phyloP scores from a whole-genome alignment of 2,797 vertebrate species.

The Anguilla anguilla region DNA sequence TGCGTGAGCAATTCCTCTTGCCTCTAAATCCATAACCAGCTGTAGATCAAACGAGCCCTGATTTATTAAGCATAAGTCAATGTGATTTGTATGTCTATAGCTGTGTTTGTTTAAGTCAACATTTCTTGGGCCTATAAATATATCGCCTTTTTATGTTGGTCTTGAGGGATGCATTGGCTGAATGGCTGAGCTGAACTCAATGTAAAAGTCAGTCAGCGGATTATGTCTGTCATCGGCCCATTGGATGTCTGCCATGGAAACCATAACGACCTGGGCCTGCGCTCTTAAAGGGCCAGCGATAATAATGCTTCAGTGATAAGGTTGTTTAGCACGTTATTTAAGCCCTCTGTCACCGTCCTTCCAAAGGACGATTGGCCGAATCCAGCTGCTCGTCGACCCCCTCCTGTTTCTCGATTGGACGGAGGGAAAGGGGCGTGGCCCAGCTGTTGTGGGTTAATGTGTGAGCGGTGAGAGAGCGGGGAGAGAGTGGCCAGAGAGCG shows the following conservation, averaged over 20 bases:
- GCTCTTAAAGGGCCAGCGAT: conserved; percentile 61
- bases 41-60: conserved; percentile 72
- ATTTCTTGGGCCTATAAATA: conserved; percentile 64
- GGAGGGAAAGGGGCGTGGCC: conserved; percentile 89
- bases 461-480: conserved; percentile 76
- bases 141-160: conserved; percentile 61
- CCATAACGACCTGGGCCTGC: conserved; percentile 57
- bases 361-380: conserved; percentile 55
- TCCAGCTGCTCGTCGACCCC: conserved; percentile 78
- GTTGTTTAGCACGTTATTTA: conserved; percentile 47
- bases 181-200: conserved; percentile 58
- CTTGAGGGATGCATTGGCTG: conserved; percentile 43
- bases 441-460: conserved; percentile 96
- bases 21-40: conserved; percentile 71
- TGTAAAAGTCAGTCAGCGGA: conserved; percentile 56
- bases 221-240: conserved; percentile 62
- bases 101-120: conserved; percentile 76
- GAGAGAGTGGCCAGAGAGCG: conserved; percentile 84
- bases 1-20: conserved; percentile 61
- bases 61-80: conserved; percentile 73
- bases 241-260: conserved; percentile 51
- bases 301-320: conserved; percentile 60
- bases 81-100: conserved; percentile 67
- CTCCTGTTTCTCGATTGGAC: not conserved
- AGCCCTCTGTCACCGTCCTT: conserved; percentile 47